Percentiles rank a stretch among this genome's conserved stretches.
Conservation (phyloP, 2,113 vertebrate genomes). For the Noctilio leporinus region DNA sequence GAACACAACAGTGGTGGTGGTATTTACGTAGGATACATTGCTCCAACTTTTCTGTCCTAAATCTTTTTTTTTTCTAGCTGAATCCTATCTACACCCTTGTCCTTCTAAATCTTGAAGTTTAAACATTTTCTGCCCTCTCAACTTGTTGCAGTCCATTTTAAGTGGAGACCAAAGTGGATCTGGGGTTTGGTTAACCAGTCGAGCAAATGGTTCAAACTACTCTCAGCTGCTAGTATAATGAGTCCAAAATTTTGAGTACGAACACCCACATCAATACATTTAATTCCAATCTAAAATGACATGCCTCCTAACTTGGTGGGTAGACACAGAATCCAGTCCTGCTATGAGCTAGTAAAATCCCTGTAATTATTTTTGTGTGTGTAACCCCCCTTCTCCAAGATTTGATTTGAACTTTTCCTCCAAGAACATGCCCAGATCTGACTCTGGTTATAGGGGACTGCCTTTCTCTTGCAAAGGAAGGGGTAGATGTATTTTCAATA, state of each 20-base stretch:
- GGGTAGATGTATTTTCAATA: neutral
- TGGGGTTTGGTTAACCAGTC: neutral
- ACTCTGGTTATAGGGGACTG: neutral
- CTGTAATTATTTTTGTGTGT: neutral
- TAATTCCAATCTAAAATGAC: neutral
- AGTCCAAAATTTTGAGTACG: neutral
- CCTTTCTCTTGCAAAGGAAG: neutral
- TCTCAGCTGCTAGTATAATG: neutral
- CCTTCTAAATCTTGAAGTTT: neutral
- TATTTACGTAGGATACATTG: neutral
- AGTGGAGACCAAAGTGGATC: neutral
- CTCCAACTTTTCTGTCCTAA: neutral
- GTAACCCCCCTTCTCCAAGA: neutral
- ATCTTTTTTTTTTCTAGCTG: too few relatives aligned
- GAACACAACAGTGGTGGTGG: neutral
- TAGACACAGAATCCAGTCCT: neutral
- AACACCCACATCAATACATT: neutral
- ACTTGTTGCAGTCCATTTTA: neutral
- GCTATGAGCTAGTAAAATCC: neutral
- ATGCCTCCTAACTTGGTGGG: neutral
- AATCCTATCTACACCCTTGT: too few relatives aligned
- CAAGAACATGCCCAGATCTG: neutral
- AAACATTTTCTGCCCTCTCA: neutral
- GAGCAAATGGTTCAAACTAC: neutral
- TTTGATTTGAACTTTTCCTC: neutral